Base-by-base conservation (phyloP, 2,113 vertebrate species). In the Salvelinus fontinalis region DNA sequence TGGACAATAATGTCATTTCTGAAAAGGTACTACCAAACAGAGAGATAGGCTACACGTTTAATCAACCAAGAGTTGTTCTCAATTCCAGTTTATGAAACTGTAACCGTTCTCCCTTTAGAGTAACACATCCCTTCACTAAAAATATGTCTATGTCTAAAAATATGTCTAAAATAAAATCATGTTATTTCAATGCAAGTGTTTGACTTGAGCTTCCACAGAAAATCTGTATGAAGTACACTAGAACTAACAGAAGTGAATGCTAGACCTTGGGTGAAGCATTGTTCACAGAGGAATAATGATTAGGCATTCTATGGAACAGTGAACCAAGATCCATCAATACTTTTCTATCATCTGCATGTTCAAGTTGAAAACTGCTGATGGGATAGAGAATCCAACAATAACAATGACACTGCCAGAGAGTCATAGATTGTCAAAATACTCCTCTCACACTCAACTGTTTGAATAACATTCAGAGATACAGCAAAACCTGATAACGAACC, bases 191-290 rank as follows among this genome's bases (percentile, higher is more conserved):
- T 54, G 51, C 51, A 13, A 54, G 49, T 14, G 12, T 16, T 51
- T 51, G 49, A 51, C 12, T 51, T 51, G 49, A 51, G 14, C 49
- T 51, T 51, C 14, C 13, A 51, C 49, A 51, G 49, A 51, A 3
- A 14, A 51, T 75, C 48, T 79, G 48, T 75, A 81, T 39, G 60
- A 83, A 49, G 80, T 78, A 84, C 71, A 77, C 39, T 11, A 44
- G 2, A 44, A 44, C 39, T 9, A 44, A 11, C 9, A 44, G 39
- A 44, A 44, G 9, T 44, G 39, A 44, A 44, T 44, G 39, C 39
- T 44, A 44, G 8, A 44, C 39, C 11, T 2, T 44, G 39, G 39
- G 39, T 44, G 39, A 44, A 44, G 8, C 39, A 44, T 44, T 44
- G 39, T 44, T 44, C 51, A 54, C 51, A 54, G 51, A 54, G 12